Evolutionary conservation across 2,113 vertebrate genomes (phyloP).

Genomic region (Propithecus coquereli): DNA sequence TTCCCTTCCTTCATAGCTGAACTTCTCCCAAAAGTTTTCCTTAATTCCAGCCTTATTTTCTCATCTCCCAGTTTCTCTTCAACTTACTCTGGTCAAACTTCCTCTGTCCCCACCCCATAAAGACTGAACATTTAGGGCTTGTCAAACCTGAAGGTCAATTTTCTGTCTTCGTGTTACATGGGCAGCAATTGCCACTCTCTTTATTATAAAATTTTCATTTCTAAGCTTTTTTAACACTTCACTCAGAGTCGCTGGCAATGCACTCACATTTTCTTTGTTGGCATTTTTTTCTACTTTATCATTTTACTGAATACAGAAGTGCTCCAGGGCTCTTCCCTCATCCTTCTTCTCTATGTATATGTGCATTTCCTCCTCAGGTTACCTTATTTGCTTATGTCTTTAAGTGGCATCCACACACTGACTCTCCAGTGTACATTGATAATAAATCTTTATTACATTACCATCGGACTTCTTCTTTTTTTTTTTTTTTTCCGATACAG

Average conservation of each 20-base stretch:
- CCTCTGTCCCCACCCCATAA: neutral
- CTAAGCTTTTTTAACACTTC: neutral
- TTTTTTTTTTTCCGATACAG: too few relatives aligned
- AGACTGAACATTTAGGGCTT: neutral
- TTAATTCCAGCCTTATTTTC: neutral
- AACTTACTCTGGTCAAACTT: neutral
- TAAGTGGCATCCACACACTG: neutral
- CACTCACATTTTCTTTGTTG: neutral
- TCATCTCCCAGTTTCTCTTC: neutral
- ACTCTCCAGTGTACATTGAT: neutral
- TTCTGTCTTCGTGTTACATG: neutral
- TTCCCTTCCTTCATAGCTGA: neutral
- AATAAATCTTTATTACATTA: neutral
- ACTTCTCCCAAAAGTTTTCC: neutral
- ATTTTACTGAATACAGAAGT: neutral
- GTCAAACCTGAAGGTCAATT: neutral
- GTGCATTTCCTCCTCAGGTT: neutral
- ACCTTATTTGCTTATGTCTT: neutral
- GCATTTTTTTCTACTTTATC: neutral
- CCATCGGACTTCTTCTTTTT: too few relatives aligned
- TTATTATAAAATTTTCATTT: neutral
- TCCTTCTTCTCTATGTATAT: neutral
- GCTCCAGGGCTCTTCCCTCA: rapidly evolving
- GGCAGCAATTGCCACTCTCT: neutral
- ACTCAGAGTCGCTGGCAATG: neutral